Conservation (phyloP, 1,140 invertebrate species). For the Harpegnathos saltator region DNA sequence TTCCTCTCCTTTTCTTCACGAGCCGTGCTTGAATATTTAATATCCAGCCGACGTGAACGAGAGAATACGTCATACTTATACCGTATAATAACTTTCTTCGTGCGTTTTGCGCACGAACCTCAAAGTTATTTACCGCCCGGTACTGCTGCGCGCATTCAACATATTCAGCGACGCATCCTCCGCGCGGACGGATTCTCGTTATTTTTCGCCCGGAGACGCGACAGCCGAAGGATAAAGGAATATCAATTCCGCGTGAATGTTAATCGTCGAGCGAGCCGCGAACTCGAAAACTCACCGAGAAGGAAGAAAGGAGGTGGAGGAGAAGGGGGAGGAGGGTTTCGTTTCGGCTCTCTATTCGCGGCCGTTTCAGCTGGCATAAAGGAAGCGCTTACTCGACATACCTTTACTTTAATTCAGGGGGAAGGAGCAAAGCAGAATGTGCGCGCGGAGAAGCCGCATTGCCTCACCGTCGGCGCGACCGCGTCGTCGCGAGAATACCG, state of each 20-base stretch:
- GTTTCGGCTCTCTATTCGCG: not conserved
- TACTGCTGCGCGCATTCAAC: no score
- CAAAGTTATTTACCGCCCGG: no score
- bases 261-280: conserved; percentile 4
- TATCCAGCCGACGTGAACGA: no score
- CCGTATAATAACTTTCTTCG: no score
- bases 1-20: no score
- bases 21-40: no score
- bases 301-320: no score
- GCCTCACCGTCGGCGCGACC: not conserved
- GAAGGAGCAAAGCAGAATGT: not conserved
- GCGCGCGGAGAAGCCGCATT: not conserved
- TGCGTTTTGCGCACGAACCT: no score
- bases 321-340: not conserved
- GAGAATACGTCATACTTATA: no score
- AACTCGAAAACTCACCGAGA: not conserved
- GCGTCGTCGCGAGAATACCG: no score
- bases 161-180: not conserved
- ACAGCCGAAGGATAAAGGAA: not conserved
- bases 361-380: not conserved
- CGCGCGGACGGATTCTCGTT: not conserved
- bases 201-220: not conserved
- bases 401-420: conserved; percentile 1
- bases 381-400: not conserved
- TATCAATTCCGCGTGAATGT: conserved; percentile 10